Percentiles rank a stretch among this genome's conserved stretches.
These are phyloP conservation scores for Gymnosoma rotundatum DNA, from an alignment of 2,888 invertebrate genomes.

Conservation along the genomic window DNA sequence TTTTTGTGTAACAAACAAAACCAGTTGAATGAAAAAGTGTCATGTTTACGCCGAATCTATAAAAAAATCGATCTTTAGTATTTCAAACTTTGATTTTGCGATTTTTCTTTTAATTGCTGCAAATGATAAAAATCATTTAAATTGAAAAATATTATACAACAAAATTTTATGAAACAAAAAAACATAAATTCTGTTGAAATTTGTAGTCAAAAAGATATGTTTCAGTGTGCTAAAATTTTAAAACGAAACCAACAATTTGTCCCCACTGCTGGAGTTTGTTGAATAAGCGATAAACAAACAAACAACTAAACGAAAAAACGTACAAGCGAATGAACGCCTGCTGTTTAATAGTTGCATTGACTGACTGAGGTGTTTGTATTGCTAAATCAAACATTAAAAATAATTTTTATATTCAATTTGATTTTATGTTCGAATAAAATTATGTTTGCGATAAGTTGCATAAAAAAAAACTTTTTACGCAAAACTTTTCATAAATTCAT, in stretches of 20 bases:
- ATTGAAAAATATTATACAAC: conserved; percentile 28
- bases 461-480: conserved; percentile 3
- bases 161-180: neutral
- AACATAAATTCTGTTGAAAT: conserved; percentile 27
- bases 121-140: conserved; percentile 64
- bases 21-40: conserved; percentile 53
- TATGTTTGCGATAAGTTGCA: conserved; percentile 49
- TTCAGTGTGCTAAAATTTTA: conserved; percentile 12
- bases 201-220: neutral
- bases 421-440: conserved; percentile 55
- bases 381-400: conserved; percentile 49
- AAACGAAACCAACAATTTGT: neutral
- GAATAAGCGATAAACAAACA: neutral
- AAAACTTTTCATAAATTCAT: conserved; percentile 16
- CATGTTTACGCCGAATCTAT: conserved; percentile 50
- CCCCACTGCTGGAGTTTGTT: conserved; percentile 1
- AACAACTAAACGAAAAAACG: neutral
- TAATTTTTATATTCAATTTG: conserved; percentile 43
- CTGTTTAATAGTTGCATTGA: conserved; percentile 47
- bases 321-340: conserved; percentile 9
- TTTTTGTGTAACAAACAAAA: conserved; percentile 48
- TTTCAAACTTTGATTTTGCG: conserved; percentile 26
- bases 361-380: conserved; percentile 30
- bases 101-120: conserved; percentile 62
- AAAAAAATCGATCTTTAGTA: conserved; percentile 43